Percentiles rank a stretch among this genome's conserved stretches.
Evolutionary conservation across 37 sponge, comb jelly and placozoan species (phyloP).

Genomic region (Halisarca cf. caerulea): DNA sequence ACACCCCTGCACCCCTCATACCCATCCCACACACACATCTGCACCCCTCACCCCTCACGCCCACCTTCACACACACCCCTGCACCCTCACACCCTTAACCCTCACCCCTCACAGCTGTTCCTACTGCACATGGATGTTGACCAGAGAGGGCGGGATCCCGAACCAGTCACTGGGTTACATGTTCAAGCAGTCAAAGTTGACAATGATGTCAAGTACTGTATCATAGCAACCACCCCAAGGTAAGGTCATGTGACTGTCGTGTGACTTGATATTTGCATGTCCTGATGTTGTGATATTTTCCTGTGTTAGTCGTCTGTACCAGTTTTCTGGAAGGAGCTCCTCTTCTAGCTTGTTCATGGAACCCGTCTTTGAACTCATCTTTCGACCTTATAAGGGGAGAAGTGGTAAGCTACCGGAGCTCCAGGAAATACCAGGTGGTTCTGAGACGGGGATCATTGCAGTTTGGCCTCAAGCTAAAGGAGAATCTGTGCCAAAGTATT

Average conservation of each 20-base stretch:
- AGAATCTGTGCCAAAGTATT: slow-evolving; percentile 40
- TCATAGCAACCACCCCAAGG: slow-evolving; percentile 66
- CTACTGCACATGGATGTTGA: slow-evolving; percentile 19
- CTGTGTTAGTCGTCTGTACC: slow-evolving; percentile 25
- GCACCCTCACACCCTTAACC: not conserved
- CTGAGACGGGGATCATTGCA: slow-evolving; percentile 53
- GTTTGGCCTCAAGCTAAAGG: slow-evolving; percentile 59
- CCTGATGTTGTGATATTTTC: not conserved
- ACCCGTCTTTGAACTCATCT: slow-evolving; percentile 14
- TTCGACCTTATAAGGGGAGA: not conserved
- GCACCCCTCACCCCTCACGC: too few relatives aligned
- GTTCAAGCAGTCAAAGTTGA: slow-evolving; percentile 20
- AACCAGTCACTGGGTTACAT: slow-evolving; percentile 52
- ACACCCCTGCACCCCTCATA: too few relatives aligned
- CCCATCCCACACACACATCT: too few relatives aligned
- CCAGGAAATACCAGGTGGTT: slow-evolving; percentile 72
- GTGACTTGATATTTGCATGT: slow-evolving; percentile 6
- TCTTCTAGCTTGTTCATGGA: slow-evolving; percentile 8
- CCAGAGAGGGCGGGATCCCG: slow-evolving; percentile 21
- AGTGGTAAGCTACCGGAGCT: slow-evolving; percentile 27
- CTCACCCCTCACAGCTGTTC: slow-evolving; percentile 26
- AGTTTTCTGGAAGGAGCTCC: slow-evolving; percentile 21
- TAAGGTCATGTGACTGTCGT: not conserved
- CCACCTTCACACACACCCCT: too few relatives aligned
- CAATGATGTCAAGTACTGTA: slow-evolving; percentile 41